Base-by-base conservation (phyloP, 2,113 vertebrate species). In the Bubo bubo region DNA sequence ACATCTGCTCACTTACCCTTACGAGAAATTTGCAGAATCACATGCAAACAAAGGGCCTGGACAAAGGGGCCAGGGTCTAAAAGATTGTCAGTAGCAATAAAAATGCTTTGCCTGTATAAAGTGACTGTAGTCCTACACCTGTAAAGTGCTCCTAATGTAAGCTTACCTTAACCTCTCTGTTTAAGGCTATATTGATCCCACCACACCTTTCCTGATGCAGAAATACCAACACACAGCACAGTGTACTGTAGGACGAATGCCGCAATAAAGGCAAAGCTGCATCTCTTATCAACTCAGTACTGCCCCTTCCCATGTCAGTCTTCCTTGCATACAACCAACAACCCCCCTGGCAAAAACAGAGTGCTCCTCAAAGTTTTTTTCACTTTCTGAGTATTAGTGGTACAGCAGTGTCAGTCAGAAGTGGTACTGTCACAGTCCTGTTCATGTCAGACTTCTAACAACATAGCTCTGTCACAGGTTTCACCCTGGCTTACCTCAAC, bases 401-500 rank as follows among this genome's bases (percentile, higher is more conserved):
- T 21, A 35, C 39, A 39, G 67, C 47, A 34, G 26, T 2, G 22
- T 32, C 91, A 71, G 41, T 30, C 37, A 24, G 13, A 37, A 81
- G 45, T 0, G 2, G 17, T 12, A 19, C 19, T 5, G 1, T 12
- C 35, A 50, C 32, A 73, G 63, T 20, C 53, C 19, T 32, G n/a
- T 9, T 60, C 52, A 32, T 0, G 0, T 8, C 59, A 77, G 49
- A 14, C 28, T 9, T 37, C 53, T 52, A 60, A 28, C 12, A 50
- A 1, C 11, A 28, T 2, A 2, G 4, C 10, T 71, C 15, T 23
- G 21, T 9, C 86, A 52, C 21, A 21, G 34, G 27, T 53, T 71
- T 35, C 3, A 2, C 6, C 8, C 35, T 3, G 0, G 34, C 30
- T 85, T n/a, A 56, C 62, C 45, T 72, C 28, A 10, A 0, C 6